These are phyloP conservation scores for Adrianichthys oophorus DNA, from an alignment of 2,797 vertebrate genomes.

Conservation along the genomic window DNA sequence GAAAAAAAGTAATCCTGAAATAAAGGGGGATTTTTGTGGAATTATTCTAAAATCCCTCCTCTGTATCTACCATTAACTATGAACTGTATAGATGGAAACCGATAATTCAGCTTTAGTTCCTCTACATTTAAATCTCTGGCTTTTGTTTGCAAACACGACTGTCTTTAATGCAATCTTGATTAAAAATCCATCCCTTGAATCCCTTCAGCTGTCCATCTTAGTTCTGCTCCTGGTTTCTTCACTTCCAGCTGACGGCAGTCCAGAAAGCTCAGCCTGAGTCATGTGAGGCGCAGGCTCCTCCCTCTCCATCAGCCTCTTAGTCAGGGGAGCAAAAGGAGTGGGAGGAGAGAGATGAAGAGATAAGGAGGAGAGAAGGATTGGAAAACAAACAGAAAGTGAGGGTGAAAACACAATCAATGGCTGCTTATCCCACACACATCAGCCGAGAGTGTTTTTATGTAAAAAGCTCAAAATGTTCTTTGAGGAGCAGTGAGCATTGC, in stretches of 20 bases:
- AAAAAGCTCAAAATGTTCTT: conserved; percentile 42
- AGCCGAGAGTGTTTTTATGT: no score
- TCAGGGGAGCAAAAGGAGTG: not conserved
- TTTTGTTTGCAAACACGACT: not conserved
- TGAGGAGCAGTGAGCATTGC: conserved; percentile 26
- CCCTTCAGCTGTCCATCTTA: conserved; percentile 32
- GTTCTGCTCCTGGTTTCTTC: conserved; percentile 25
- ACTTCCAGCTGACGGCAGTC: conserved; percentile 11
- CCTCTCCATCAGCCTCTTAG: conserved; percentile 2
- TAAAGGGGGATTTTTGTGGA: no score
- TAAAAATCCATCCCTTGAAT: conserved; percentile 39
- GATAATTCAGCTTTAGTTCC: not conserved
- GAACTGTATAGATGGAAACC: not conserved
- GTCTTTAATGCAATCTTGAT: conserved; percentile 46
- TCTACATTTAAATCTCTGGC: not conserved
- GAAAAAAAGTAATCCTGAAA: no score
- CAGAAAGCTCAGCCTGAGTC: conserved; percentile 25
- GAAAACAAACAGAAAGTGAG: conserved; percentile 2
- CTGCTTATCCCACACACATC: no score
- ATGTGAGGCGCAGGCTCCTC: conserved; percentile 3
- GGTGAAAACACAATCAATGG: not conserved
- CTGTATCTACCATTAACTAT: not conserved
- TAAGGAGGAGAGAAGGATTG: conserved; percentile 1
- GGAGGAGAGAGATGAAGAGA: not conserved
- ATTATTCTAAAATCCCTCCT: not conserved